Evolutionary conservation across 2,888 invertebrate species (phyloP), one percentile per base, ranked within the genome.

Genomic region (Spilarctia lutea): DNA sequence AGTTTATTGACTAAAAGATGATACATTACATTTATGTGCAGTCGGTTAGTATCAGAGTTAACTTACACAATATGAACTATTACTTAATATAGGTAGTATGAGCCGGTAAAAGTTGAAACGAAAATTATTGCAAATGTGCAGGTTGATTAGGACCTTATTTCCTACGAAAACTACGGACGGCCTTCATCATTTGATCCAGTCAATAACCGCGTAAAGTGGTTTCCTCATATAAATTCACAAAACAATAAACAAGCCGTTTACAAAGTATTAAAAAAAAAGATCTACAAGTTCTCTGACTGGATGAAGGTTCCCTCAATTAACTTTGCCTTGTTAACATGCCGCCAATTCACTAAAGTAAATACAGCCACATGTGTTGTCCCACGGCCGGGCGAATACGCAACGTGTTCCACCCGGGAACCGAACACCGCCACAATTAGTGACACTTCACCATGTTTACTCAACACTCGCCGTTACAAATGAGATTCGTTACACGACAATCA

Each of bases 361-460:
- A 72, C 18, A 30, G 45, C 63, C 79, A 83, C 85, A 76, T 77
- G 82, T 72, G 82, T 24, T 24, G 71, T 78, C 71, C 60, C 71
- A 65, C 74, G 73, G n/a, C 60, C 52, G 76, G 56, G 56, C 60
- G 35, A 35, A n/a, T 33, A 45, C 24, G 71, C 56, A 39, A 39
- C 52, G 48, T 72, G 70, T 56, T 63, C 67, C 20, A 71, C 48
- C 73, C 72, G 65, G 84, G 75, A 81, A 87, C 81, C 79, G 70
- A 81, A 88, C 79, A 83, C 86, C 81, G 78, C 18, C 75, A 79
- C 86, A 82, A 87, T 86, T 86, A 86, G 85, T 81, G 83, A 77
- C 86, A 84, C 87, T 83, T 79, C 67, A 71, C 52, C n/a, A 24
- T 84, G 78, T 84, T 82, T 82, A 68, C 75, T 30, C 60, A 80